Evolutionary conservation across 2,888 invertebrate species (phyloP), one percentile per base, ranked within the genome.

Genomic region (Amblyjoppa fuscipennis): DNA sequence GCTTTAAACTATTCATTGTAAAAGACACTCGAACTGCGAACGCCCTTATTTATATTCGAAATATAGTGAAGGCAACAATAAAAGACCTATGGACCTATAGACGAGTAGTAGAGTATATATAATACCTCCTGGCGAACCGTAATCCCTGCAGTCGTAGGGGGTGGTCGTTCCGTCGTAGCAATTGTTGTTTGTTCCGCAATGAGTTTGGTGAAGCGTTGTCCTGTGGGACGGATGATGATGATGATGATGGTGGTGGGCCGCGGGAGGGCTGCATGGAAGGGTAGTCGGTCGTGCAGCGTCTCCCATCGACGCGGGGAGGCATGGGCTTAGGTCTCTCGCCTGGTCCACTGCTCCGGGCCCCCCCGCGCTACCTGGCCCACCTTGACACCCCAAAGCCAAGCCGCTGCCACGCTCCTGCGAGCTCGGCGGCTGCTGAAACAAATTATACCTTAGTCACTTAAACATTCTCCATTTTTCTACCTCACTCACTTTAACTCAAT

Each of bases 281-380:
- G 95, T 96, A 86, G 96, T 96, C 88, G 95, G 95, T 89, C 93
- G 91, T 79, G 93, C 93, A 85, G 94, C 94, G 95, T 95, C 95
- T 89, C 95, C 95, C 95, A 95, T 95, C 90, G 95, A 95, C 91
- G 96, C 96, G 82, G 97, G 97, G 87, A 97, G 96, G 92, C 96
- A 97, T 89, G 97, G 97, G 93, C 97, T 97, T 89, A 97, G 95
- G 93, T 97, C 97, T 91, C 96, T 96, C 90, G 96, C 96, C 92
- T 96, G 96, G 93, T 97, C 97, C 95, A 96, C 96, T 71, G 91
- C 92, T 89, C 93, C 93, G 87, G 93, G 93, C 90, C 91, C 88
- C 87, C 94, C 95, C 95, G 95, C 96, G 96, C 95, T 96, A 84
- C 88, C 90, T 89, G 92, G 92, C 89, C 93, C 93, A 92, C 93